Conservation (phyloP, 1,140 invertebrate genomes). For the Camponotus vicinus region DNA sequence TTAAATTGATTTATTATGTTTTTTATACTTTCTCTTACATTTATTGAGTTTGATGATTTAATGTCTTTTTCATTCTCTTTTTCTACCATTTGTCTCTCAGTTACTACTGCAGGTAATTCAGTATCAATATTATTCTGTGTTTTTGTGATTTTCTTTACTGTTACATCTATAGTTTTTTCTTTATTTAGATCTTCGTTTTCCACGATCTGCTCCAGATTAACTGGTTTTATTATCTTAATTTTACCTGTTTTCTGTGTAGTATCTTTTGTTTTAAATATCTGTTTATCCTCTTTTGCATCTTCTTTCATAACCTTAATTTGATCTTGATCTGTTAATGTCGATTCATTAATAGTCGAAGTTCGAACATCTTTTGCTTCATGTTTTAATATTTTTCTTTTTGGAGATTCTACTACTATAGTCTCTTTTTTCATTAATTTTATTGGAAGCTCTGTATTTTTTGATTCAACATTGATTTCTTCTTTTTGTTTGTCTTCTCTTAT, state of each 20-base stretch:
- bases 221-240: neutral
- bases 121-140: neutral
- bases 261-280: neutral
- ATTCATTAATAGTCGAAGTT: conserved; percentile 57
- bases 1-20: conserved; percentile 84
- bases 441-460: conserved; percentile 64
- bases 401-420: conserved; percentile 45
- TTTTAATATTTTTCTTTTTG: conserved; percentile 71
- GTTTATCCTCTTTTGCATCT: conserved; percentile 54
- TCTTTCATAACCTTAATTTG: neutral
- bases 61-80: conserved; percentile 27
- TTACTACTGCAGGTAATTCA: neutral
- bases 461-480: conserved; percentile 65
- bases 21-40: conserved; percentile 82
- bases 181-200: conserved; percentile 1
- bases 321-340: neutral
- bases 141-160: neutral
- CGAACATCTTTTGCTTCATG: conserved; percentile 52
- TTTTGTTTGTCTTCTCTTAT: conserved; percentile 77
- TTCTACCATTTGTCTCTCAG: conserved; percentile 19
- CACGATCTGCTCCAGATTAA: neutral
- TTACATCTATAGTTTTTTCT: conserved; percentile 1
- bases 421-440: conserved; percentile 55
- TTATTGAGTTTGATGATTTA: conserved; percentile 47
- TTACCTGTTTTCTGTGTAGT: conserved; percentile 4